A percentile compares a stretch with the other conserved stretches of the same genome.
Conservation (phyloP, 1,140 invertebrate genomes). For the Polyergus mexicanus region DNA sequence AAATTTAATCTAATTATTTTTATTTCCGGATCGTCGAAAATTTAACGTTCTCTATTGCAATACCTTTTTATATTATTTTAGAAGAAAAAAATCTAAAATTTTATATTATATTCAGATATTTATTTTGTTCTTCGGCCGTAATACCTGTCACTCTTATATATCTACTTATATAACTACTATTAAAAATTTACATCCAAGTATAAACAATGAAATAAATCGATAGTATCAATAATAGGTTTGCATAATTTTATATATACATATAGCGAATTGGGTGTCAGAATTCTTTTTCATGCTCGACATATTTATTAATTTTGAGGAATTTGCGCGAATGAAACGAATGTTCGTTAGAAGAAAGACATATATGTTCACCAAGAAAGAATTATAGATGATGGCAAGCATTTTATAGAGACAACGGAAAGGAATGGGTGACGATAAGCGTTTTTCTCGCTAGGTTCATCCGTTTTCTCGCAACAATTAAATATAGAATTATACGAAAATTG, state of each 20-base stretch:
- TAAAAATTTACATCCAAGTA: not conserved
- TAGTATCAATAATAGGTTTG: not conserved
- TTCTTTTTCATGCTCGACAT: not conserved
- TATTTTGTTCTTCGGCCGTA: not conserved
- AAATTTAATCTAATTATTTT: not conserved
- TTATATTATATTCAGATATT: not conserved
- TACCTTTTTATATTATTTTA: not conserved
- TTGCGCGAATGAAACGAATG: not conserved
- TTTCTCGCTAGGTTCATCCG: constrained; percentile 36
- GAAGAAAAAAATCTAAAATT: not conserved
- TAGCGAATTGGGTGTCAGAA: not conserved
- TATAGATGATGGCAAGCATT: not conserved
- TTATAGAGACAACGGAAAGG: not conserved
- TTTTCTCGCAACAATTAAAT: constrained; percentile 36
- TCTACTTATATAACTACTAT: not conserved
- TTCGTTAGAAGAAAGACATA: not conserved
- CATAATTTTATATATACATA: not conserved
- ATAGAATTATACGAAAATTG: constrained; percentile 60
- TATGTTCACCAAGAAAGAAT: not conserved
- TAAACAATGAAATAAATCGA: not conserved
- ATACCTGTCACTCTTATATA: not conserved
- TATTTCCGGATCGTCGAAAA: not conserved
- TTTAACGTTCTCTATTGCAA: not conserved
- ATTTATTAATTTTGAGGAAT: not conserved
- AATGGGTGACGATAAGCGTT: not conserved